phyloP scores from a whole-genome alignment of 2,113 vertebrate species.

The Regulus satrapa region DNA sequence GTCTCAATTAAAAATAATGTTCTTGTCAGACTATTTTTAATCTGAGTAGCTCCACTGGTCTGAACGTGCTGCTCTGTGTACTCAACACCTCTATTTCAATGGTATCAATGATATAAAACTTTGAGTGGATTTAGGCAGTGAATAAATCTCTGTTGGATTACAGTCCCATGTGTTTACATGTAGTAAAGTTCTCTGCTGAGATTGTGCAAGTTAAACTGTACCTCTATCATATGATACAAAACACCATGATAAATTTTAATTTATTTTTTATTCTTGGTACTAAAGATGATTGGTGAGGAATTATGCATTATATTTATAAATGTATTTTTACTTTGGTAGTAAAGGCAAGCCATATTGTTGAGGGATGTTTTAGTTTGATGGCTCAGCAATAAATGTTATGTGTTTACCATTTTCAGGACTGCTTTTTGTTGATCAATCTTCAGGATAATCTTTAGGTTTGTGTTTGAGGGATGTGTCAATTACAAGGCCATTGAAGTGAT shows the following conservation, averaged over 20 bases:
- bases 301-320: neutral
- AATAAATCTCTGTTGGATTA: neutral
- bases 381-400: neutral
- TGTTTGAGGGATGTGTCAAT: neutral
- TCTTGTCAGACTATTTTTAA: neutral
- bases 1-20: conserved; percentile 2
- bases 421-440: neutral
- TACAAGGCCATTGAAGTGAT: neutral
- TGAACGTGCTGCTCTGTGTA: neutral
- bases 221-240: neutral
- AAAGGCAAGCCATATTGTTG: neutral
- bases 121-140: neutral
- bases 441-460: neutral
- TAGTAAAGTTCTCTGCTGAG: neutral
- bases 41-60: neutral
- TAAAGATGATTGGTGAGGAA: neutral
- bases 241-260: neutral
- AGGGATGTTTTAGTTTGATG: neutral
- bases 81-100: neutral
- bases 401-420: neutral
- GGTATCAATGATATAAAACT: neutral
- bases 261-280: neutral
- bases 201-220: neutral
- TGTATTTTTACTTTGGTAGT: neutral
- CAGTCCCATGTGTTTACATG: neutral